phyloP scores from a whole-genome alignment of 1,140 invertebrate genomes.

The Drosophila sechellia region DNA sequence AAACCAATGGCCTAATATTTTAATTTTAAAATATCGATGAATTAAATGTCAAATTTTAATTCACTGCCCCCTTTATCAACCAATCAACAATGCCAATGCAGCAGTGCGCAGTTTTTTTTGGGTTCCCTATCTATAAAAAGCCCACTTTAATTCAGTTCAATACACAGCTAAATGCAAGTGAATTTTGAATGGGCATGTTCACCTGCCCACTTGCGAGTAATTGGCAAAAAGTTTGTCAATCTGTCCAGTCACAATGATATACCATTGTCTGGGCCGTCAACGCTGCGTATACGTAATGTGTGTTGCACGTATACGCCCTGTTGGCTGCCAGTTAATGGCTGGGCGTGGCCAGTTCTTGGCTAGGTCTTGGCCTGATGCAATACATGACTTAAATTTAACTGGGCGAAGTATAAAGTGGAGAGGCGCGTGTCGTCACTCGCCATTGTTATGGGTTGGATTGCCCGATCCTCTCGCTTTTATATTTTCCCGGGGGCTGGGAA shows the following conservation, averaged over 20 bases:
- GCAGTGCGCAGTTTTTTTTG: background rate
- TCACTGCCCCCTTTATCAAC: background rate
- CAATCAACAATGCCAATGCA: background rate
- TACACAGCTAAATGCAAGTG: background rate
- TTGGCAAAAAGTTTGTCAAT: conserved; percentile 30
- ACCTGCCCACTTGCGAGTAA: conserved; percentile 17
- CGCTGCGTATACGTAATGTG: conserved; percentile 52
- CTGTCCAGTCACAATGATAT: conserved; percentile 9
- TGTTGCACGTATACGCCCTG: conserved; percentile 17
- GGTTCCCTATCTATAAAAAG: background rate
- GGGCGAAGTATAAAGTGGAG: background rate
- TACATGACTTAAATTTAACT: background rate
- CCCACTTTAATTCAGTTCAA: background rate
- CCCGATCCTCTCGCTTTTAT: background rate
- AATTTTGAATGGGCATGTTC: background rate
- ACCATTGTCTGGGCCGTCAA: conserved; percentile 15
- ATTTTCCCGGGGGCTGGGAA: conserved; percentile 18
- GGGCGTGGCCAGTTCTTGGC: conserved; percentile 37
- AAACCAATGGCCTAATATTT: too few relatives aligned
- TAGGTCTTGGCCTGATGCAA: conserved; percentile 42
- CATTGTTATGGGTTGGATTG: conserved; percentile 15
- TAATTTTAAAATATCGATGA: too few relatives aligned
- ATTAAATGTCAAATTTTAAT: too few relatives aligned
- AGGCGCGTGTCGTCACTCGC: background rate
- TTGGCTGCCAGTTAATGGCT: conserved; percentile 18